A percentile compares a stretch with the other conserved stretches of the same genome.
Conservation (phyloP, 2,888 invertebrate genomes). For the Drosophila atripex region DNA sequence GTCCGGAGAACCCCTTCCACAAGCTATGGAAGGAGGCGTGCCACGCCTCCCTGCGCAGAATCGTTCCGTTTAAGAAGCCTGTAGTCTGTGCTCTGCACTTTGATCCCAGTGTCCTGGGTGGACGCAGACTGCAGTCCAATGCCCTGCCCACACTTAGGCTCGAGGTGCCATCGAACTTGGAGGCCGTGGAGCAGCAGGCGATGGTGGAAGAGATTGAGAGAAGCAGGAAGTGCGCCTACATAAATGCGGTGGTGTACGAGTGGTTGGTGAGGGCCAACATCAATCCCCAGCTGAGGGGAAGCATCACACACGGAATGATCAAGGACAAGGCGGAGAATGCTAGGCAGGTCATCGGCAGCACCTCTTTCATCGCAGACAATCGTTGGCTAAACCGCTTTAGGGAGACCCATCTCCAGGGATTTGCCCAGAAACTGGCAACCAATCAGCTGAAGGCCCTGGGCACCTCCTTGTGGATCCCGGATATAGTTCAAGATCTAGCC, state of each 20-base stretch:
- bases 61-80: slow-evolving; percentile 81
- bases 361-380: slow-evolving; percentile 79
- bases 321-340: slow-evolving; percentile 81
- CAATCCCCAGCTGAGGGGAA: slow-evolving; percentile 80
- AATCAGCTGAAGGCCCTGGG: slow-evolving; percentile 80
- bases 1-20: slow-evolving; percentile 80
- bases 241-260: slow-evolving; percentile 82
- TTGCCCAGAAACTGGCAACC: slow-evolving; percentile 78
- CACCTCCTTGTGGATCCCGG: slow-evolving; percentile 78
- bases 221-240: slow-evolving; percentile 81
- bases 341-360: slow-evolving; percentile 78
- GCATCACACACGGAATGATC: slow-evolving; percentile 82
- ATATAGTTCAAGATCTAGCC: slow-evolving; percentile 80
- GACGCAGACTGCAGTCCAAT: slow-evolving; percentile 77
- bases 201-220: slow-evolving; percentile 81
- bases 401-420: slow-evolving; percentile 79
- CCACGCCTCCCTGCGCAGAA: slow-evolving; percentile 81
- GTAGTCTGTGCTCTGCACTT: slow-evolving; percentile 82
- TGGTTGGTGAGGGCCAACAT: slow-evolving; percentile 81
- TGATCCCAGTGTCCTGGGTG: slow-evolving; percentile 79
- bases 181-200: slow-evolving; percentile 79
- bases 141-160: slow-evolving; percentile 78
- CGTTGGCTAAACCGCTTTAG: slow-evolving; percentile 82
- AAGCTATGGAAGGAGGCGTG: slow-evolving; percentile 82
- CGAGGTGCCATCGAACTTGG: slow-evolving; percentile 79